These are phyloP conservation scores for Amblyopsis hoosieri DNA, from an alignment of 2,797 vertebrate species.

Conservation along the genomic window DNA sequence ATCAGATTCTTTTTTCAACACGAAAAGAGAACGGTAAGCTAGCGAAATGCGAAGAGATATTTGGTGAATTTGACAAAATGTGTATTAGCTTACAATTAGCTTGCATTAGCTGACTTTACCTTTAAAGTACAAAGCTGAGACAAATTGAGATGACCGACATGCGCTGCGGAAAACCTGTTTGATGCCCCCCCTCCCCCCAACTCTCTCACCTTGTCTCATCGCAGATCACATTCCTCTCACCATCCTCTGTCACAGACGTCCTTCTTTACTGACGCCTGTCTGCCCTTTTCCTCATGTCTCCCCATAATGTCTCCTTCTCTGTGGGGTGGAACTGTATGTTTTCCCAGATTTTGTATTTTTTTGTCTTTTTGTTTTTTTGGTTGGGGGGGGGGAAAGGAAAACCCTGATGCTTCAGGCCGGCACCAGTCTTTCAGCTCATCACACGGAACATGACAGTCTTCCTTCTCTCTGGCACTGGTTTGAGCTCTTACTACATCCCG, in stretches of 20 bases:
- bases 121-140: background rate
- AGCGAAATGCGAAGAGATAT: too few species aligned
- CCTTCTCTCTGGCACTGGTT: constrained; percentile 79
- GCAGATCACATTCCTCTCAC: constrained; percentile 37
- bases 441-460: constrained; percentile 81
- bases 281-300: constrained; percentile 60
- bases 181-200: background rate
- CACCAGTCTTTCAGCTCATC: constrained; percentile 80
- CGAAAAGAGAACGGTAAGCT: too few species aligned
- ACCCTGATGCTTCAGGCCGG: constrained; percentile 71
- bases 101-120: too few species aligned
- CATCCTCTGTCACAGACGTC: constrained; percentile 68
- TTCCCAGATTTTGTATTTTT: constrained; percentile 72
- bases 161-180: too few species aligned
- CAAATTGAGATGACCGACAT: constrained; percentile 23
- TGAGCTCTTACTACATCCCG: constrained; percentile 68
- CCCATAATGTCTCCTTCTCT: constrained; percentile 64
- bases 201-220: constrained; percentile 17
- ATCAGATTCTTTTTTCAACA: too few species aligned
- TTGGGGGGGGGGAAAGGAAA: constrained; percentile 67
- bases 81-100: too few species aligned
- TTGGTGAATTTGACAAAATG: too few species aligned
- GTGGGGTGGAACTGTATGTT: constrained; percentile 76
- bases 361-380: constrained; percentile 4
- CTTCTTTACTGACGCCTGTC: constrained; percentile 73